Percentiles rank a stretch among this genome's conserved stretches.
Conservation (phyloP, 2,113 vertebrate genomes). For the Prunella himalayana region DNA sequence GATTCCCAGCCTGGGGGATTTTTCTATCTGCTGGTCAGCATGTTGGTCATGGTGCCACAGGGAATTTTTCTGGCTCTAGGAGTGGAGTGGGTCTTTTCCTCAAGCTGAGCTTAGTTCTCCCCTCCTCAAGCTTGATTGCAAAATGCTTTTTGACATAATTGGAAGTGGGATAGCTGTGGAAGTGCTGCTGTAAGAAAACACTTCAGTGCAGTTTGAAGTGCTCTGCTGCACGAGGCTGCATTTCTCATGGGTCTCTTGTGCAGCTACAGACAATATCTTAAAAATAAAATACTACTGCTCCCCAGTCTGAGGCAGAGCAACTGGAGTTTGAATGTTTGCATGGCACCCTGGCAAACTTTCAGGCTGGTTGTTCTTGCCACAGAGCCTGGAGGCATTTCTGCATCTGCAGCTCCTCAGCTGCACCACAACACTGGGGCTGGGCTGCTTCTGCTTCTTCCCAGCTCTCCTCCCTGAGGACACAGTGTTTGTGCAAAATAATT, state of each 20-base stretch:
- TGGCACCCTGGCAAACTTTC: background rate
- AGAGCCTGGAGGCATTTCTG: background rate
- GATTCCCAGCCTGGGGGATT: background rate
- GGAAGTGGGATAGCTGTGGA: background rate
- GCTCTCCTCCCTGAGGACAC: background rate
- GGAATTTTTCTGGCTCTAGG: background rate
- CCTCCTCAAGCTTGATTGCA: background rate
- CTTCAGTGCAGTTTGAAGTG: background rate
- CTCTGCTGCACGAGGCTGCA: background rate
- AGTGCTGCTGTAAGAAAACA: background rate
- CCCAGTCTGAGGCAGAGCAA: background rate
- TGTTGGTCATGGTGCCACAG: background rate
- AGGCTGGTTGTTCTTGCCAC: background rate
- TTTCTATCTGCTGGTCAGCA: background rate
- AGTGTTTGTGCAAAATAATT: background rate
- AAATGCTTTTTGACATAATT: slow-evolving; percentile 20
- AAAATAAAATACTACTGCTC: background rate
- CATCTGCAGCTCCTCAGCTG: background rate
- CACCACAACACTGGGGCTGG: fast-evolving
- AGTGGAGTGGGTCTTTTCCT: background rate
- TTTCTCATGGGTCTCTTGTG: background rate
- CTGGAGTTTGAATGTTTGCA: background rate
- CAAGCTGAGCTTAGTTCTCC: background rate
- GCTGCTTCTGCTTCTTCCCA: background rate
- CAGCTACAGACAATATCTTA: background rate